Evolutionary conservation across 2,888 invertebrate genomes (phyloP).

Genomic region (Stenolophus ochropezus): DNA sequence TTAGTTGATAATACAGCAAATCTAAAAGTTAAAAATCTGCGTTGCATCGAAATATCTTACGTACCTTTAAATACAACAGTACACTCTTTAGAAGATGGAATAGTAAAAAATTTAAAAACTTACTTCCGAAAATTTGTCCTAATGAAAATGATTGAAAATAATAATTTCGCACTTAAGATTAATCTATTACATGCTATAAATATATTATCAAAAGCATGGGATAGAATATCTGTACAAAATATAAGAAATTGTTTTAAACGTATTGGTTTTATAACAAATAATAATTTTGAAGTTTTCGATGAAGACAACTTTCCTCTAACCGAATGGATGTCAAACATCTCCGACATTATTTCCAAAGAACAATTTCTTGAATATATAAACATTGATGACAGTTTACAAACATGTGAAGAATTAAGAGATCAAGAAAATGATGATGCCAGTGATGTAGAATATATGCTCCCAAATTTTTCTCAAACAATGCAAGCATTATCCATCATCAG

Average conservation of each 20-base stretch:
- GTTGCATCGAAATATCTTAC: constrained; percentile 9
- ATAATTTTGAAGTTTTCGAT: too few relatives aligned
- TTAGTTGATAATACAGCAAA: too few relatives aligned
- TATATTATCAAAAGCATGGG: constrained; percentile 61
- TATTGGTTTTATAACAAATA: constrained; percentile 40
- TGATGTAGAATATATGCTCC: neutral
- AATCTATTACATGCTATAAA: constrained; percentile 61
- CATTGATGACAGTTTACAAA: neutral
- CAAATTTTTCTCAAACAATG: neutral
- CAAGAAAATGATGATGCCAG: neutral
- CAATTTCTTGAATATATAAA: neutral
- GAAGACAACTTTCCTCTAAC: too few relatives aligned
- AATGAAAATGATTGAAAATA: too few relatives aligned
- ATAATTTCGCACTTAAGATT: neutral
- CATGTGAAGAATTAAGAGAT: constrained; percentile 3
- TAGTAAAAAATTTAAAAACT: neutral
- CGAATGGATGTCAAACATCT: too few relatives aligned
- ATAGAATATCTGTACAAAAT: constrained; percentile 37
- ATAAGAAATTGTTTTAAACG: constrained; percentile 59
- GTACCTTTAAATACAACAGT: neutral
- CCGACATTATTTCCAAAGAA: neutral
- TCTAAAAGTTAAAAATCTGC: constrained; percentile 43
- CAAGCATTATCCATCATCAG: neutral
- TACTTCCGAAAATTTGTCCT: neutral
- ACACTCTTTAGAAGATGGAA: neutral